Conservation (phyloP, 23 tunicate genomes). For the Styela plicata region DNA sequence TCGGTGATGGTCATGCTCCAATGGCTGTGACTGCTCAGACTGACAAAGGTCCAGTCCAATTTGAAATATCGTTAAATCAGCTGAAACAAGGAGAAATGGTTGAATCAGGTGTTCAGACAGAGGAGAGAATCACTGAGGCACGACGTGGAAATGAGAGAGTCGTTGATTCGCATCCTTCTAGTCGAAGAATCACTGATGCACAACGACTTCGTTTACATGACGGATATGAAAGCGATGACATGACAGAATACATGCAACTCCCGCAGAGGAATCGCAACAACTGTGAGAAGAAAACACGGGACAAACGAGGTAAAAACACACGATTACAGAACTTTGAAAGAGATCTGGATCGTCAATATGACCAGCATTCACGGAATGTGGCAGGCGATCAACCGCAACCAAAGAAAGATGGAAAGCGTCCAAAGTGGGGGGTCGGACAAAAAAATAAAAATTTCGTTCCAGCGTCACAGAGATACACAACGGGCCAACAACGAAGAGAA, state of each 20-base stretch:
- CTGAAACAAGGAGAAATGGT: slow-evolving; percentile 21
- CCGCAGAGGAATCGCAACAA: slow-evolving; percentile 51
- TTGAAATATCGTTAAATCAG: slow-evolving; percentile 75
- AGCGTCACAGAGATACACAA: slow-evolving; percentile 46
- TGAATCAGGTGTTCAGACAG: slow-evolving; percentile 76
- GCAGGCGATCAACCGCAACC: background rate
- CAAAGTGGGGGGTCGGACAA: slow-evolving; percentile 92
- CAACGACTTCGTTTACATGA: background rate
- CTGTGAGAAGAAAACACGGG: background rate
- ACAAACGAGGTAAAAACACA: background rate
- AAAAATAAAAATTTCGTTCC: slow-evolving; percentile 59
- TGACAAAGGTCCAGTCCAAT: slow-evolving; percentile 47
- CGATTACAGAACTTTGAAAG: slow-evolving; percentile 16
- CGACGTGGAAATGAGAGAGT: background rate
- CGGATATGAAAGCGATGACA: slow-evolving; percentile 42
- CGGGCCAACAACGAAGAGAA: slow-evolving; percentile 1
- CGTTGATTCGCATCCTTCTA: background rate
- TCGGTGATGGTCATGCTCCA: slow-evolving; percentile 17
- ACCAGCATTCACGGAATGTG: slow-evolving; percentile 34
- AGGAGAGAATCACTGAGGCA: slow-evolving; percentile 1
- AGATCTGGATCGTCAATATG: slow-evolving; percentile 31
- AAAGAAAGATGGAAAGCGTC: slow-evolving; percentile 25
- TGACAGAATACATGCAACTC: slow-evolving; percentile 68
- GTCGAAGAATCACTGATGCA: background rate
- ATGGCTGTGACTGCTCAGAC: slow-evolving; percentile 29